phyloP scores from a whole-genome alignment of 30 jellyfish, hydroid and myxozoan genomes.

The Turritopsis dohrnii region DNA sequence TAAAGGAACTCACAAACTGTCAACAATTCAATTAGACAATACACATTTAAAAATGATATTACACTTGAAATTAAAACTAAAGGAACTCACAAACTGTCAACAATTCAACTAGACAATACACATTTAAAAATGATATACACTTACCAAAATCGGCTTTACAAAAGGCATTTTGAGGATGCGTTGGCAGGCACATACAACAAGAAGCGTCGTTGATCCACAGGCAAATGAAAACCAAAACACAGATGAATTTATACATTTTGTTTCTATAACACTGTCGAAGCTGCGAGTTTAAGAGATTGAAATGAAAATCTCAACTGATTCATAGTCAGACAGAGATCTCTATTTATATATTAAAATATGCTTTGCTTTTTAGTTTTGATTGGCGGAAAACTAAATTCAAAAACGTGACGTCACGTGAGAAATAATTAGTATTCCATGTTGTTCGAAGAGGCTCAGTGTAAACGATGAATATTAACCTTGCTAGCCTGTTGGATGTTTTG shows the following conservation, averaged over 20 bases:
- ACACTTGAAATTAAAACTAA: no score
- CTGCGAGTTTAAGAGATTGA: background rate
- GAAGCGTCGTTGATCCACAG: background rate
- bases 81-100: no score
- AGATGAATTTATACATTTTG: background rate
- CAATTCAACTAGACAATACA: background rate
- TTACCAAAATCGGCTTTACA: conserved; percentile 14
- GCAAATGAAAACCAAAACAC: background rate
- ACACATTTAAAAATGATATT: no score
- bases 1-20: no score
- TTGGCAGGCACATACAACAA: conserved; percentile 16
- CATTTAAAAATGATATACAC: background rate
- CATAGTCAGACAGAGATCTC: background rate
- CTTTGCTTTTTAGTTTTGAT: background rate
- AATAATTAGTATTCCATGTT: background rate
- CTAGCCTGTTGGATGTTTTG: no score
- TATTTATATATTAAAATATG: background rate
- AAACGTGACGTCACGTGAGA: background rate
- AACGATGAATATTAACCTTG: background rate
- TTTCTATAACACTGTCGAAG: no score
- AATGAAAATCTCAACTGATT: background rate
- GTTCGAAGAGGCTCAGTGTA: background rate
- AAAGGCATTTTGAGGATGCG: conserved; percentile 15
- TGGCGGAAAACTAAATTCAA: background rate
- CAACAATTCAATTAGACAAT: no score